Base-by-base conservation (phyloP, 2,113 vertebrate species). In the Toxotes chatareus region DNA sequence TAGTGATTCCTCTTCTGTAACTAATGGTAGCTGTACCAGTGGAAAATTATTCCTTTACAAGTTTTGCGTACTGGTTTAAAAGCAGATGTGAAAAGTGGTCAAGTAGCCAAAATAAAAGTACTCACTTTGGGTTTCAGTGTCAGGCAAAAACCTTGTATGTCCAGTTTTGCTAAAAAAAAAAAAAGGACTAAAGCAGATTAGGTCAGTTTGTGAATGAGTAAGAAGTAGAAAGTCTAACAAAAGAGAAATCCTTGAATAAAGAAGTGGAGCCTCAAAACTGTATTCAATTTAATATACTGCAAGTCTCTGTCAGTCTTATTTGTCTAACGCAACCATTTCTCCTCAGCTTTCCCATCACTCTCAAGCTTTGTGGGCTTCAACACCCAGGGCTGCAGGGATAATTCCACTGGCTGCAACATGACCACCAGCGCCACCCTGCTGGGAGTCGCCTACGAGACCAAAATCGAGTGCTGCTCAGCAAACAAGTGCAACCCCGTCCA, bases 401-500 rank as follows among this genome's bases (percentile, higher is more conserved):
- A 2, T 1, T 0, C 5, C 0, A 0, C 0, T 0, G 0, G 0
- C 9, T 95, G 94, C 80, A 90, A 87, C 49, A 0, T 0, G 0
- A 88, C 81, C n/a, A 0, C 0, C 12, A 73, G 2, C 0, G 0
- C 0, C 11, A 78, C 32, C 9, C 0, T 93, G 8, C 9, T 93
- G 17, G 38, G 61, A 0, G 2, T 76, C 1, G 0, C 0, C 1
- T 91, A 82, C 56, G 0, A 0, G 1, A 0, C 42, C 16, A 0
- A 0, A 0, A 0, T n/a, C 0, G 0, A 0, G 0, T 95, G 95
- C 81, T 95, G 95, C 75, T n/a, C 3, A 3, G n/a, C 82, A 0
- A 10, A 93, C 78, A 73, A 36, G 0, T 95, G 94, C 86, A 94
- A 94, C 93, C 69, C 92, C 0, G 0, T 68, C 8, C 0, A 0